Percentiles rank a stretch among this genome's conserved stretches.
phyloP scores from a whole-genome alignment of 2,113 vertebrate species.

The Fulica atra region DNA sequence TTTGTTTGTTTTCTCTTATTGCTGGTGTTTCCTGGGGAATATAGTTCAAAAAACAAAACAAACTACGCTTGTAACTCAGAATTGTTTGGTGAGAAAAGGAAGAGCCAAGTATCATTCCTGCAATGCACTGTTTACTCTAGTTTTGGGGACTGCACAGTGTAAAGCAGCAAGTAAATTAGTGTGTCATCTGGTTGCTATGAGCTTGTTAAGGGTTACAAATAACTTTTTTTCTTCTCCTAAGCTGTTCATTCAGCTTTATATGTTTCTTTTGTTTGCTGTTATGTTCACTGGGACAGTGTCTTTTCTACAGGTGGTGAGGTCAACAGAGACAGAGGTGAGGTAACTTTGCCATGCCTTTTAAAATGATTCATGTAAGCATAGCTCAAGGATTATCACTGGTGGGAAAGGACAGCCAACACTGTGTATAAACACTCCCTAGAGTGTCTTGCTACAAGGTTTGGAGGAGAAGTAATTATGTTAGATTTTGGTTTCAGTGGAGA shows the following conservation, averaged over 20 bases:
- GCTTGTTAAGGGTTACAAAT: slow-evolving; percentile 13
- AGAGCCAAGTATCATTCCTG: neutral
- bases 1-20: neutral
- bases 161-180: slow-evolving; percentile 49
- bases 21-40: neutral
- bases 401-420: slow-evolving; percentile 54
- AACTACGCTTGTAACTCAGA: neutral
- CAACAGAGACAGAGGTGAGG: neutral
- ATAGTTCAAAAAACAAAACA: neutral
- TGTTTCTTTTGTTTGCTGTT: neutral
- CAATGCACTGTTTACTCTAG: slow-evolving; percentile 1
- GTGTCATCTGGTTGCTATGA: slow-evolving; percentile 32
- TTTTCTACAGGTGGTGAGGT: slow-evolving; percentile 14
- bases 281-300: neutral
- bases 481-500: slow-evolving; percentile 46
- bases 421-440: slow-evolving; percentile 26
- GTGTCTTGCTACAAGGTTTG: slow-evolving; percentile 33
- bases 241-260: neutral
- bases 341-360: slow-evolving; percentile 47
- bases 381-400: slow-evolving; percentile 39
- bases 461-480: slow-evolving; percentile 54
- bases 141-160: slow-evolving; percentile 38
- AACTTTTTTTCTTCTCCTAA: neutral
- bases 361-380: neutral
- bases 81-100: slow-evolving; percentile 37